Evolutionary conservation across 2,888 invertebrate genomes (phyloP).

Genomic region (Itoplectis maculator): DNA sequence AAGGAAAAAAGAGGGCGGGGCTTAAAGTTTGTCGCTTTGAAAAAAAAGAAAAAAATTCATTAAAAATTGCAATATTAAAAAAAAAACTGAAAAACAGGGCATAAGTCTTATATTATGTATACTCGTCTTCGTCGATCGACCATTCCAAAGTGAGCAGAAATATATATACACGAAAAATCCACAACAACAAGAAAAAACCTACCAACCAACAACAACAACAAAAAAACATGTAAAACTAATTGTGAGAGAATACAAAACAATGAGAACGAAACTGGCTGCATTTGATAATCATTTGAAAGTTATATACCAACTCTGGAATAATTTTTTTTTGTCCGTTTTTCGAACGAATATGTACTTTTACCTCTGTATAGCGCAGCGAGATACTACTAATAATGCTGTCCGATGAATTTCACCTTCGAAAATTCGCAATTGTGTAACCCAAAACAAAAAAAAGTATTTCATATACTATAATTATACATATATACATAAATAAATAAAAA

Average conservation of each 20-base stretch:
- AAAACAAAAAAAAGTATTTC: slow-evolving; percentile 56
- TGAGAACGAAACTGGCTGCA: slow-evolving; percentile 66
- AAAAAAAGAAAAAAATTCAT: neutral
- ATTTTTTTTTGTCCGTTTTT: slow-evolving; percentile 35
- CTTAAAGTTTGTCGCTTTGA: slow-evolving; percentile 23
- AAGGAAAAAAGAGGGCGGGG: slow-evolving; percentile 1
- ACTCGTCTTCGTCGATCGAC: slow-evolving; percentile 51
- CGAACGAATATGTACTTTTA: slow-evolving; percentile 49
- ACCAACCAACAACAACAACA: slow-evolving; percentile 17
- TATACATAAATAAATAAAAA: slow-evolving; percentile 63
- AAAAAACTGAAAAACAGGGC: slow-evolving; percentile 10
- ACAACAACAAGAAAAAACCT: neutral
- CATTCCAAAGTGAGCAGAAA: slow-evolving; percentile 48
- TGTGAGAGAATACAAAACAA: slow-evolving; percentile 50
- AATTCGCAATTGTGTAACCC: slow-evolving; percentile 60
- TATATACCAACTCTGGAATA: slow-evolving; percentile 61
- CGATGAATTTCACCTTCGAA: slow-evolving; percentile 60
- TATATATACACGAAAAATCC: slow-evolving; percentile 23
- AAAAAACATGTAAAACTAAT: slow-evolving; percentile 42
- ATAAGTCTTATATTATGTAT: slow-evolving; percentile 28
- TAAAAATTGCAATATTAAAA: slow-evolving; percentile 5
- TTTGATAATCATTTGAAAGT: slow-evolving; percentile 78
- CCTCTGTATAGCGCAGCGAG: slow-evolving; percentile 30
- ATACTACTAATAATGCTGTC: slow-evolving; percentile 54
- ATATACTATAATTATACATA: slow-evolving; percentile 62